A percentile compares a stretch with the other conserved stretches of the same genome.
Conservation (phyloP, 2,888 invertebrate genomes). For the Caenorhabditis doughertyi region DNA sequence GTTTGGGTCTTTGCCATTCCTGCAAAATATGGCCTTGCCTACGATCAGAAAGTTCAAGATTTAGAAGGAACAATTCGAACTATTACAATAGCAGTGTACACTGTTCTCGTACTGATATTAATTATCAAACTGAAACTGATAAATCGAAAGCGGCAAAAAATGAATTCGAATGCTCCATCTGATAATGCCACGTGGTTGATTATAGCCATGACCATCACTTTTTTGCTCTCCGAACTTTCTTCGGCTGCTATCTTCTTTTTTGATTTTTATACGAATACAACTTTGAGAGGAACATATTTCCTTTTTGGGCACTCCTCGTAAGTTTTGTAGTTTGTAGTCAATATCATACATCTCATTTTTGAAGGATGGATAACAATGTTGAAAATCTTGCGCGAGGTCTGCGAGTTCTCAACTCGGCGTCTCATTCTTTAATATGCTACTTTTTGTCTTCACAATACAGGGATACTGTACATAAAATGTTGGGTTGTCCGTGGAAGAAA, state of each 20-base stretch:
- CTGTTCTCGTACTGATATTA: background rate
- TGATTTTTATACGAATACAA: background rate
- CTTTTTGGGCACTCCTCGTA: background rate
- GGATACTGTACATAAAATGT: background rate
- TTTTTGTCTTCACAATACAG: background rate
- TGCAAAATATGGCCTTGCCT: background rate
- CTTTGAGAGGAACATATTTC: too few relatives aligned
- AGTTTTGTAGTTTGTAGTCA: too few relatives aligned
- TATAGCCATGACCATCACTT: background rate
- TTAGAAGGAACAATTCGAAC: background rate
- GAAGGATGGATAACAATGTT: background rate
- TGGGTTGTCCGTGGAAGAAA: background rate
- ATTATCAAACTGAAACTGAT: background rate
- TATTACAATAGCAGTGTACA: background rate
- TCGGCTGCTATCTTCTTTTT: background rate
- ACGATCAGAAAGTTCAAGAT: background rate
- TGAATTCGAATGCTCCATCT: background rate
- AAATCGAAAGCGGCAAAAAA: background rate
- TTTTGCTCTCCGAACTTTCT: background rate
- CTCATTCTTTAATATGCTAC: background rate
- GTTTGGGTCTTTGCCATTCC: background rate
- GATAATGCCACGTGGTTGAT: background rate
- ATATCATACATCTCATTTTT: too few relatives aligned
- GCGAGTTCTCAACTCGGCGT: background rate
- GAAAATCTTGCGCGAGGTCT: background rate